These are phyloP conservation scores for Penaeus vannamei DNA, from an alignment of 1,140 invertebrate species.

Conservation along the genomic window DNA sequence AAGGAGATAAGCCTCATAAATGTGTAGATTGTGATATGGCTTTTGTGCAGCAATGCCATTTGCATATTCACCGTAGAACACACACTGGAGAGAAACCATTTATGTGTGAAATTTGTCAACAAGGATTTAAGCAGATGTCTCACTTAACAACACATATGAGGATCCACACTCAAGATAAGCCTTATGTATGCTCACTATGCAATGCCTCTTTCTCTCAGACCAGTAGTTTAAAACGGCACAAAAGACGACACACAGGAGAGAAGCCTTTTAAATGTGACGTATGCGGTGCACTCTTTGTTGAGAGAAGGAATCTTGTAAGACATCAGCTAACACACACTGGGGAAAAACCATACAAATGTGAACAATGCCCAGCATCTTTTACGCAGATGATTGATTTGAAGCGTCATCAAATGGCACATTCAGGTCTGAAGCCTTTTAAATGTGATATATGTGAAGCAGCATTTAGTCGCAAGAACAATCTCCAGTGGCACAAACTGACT, in stretches of 20 bases:
- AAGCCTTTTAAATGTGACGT: slow-evolving; percentile 55
- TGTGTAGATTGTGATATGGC: slow-evolving; percentile 56
- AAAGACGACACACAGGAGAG: slow-evolving; percentile 55
- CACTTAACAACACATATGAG: slow-evolving; percentile 54
- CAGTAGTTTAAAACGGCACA: slow-evolving; percentile 55
- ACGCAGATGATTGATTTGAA: slow-evolving; percentile 61
- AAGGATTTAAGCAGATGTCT: slow-evolving; percentile 55
- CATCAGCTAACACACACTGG: slow-evolving; percentile 56
- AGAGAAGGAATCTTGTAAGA: slow-evolving; percentile 52
- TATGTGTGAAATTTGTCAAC: slow-evolving; percentile 49
- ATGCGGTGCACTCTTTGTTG: slow-evolving; percentile 56
- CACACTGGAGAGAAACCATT: slow-evolving; percentile 60
- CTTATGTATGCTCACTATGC: slow-evolving; percentile 43
- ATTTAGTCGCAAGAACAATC: slow-evolving; percentile 57
- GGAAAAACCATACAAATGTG: slow-evolving; percentile 58
- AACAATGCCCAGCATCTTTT: slow-evolving; percentile 54
- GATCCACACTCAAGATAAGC: slow-evolving; percentile 56
- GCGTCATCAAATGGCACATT: slow-evolving; percentile 56
- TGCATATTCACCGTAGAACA: slow-evolving; percentile 52
- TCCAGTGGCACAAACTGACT: slow-evolving; percentile 55
- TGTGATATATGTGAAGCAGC: slow-evolving; percentile 61
- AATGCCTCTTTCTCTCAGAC: slow-evolving; percentile 59
- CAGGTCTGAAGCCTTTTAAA: slow-evolving; percentile 54
- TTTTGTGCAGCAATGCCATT: slow-evolving; percentile 58
- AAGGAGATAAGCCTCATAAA: slow-evolving; percentile 54